phyloP scores from a whole-genome alignment of 2,113 vertebrate genomes.

The Percopsis transmontana region DNA sequence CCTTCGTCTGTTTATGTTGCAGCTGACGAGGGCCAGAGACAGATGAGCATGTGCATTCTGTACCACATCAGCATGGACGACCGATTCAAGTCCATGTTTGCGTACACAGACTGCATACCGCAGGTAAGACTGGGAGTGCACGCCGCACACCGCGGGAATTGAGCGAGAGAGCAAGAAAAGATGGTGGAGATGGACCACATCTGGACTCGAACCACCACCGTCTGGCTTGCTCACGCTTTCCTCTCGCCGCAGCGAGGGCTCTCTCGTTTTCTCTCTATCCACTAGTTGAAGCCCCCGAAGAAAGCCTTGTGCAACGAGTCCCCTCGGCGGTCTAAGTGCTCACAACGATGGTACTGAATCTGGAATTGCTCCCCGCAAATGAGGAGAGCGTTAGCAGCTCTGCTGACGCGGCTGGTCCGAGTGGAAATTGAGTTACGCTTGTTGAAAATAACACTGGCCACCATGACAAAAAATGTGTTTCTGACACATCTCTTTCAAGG shows the following conservation, averaged over 20 bases:
- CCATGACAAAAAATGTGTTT: neutral
- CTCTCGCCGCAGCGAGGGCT: conserved; percentile 26
- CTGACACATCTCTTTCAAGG: conserved; percentile 15
- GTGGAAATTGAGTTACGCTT: neutral
- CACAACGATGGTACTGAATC: neutral
- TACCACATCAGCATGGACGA: conserved; percentile 96
- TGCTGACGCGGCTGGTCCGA: neutral
- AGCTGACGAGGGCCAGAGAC: conserved; percentile 93
- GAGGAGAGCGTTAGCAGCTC: neutral
- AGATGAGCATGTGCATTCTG: conserved; percentile 90
- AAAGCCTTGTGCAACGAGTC: neutral
- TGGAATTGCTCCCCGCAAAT: conserved; percentile 1
- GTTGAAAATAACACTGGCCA: neutral
- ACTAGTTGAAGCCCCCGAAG: conserved; percentile 8
- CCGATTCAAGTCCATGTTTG: conserved; percentile 92
- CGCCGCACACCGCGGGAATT: conserved; percentile 30
- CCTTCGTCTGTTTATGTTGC: conserved; percentile 62
- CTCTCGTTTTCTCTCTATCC: conserved; percentile 19
- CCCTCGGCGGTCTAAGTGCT: neutral
- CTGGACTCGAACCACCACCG: conserved; percentile 34
- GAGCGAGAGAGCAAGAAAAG: conserved; percentile 28
- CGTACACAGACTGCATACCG: conserved; percentile 91
- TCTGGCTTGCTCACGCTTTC: conserved; percentile 37
- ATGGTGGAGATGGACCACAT: conserved; percentile 18
- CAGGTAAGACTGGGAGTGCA: conserved; percentile 83